phyloP scores from a whole-genome alignment of 2,797 vertebrate genomes.

The Lithobates pipiens region DNA sequence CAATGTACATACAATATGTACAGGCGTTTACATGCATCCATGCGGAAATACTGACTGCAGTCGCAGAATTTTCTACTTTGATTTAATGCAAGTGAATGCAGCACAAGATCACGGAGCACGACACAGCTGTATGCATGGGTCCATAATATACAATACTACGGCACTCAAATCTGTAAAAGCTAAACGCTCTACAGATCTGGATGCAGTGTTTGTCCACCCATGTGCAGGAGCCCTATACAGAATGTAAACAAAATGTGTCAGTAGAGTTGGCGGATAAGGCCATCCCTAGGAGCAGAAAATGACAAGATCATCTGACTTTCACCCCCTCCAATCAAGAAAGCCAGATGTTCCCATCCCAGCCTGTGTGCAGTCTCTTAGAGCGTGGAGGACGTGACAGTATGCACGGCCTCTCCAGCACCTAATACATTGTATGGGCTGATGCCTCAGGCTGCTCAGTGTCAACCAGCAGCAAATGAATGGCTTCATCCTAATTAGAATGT shows the following conservation, averaged over 20 bases:
- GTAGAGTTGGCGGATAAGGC: neutral
- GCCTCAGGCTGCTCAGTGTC: constrained; percentile 13
- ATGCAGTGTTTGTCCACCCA: too few relatives aligned
- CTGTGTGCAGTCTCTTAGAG: neutral
- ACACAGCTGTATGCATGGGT: too few relatives aligned
- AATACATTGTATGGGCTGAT: neutral
- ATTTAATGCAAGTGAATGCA: too few relatives aligned
- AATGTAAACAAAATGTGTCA: constrained; percentile 3
- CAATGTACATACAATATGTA: too few relatives aligned
- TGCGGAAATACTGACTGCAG: too few relatives aligned
- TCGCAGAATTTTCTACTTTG: too few relatives aligned
- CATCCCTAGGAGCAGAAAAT: neutral
- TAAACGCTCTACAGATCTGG: too few relatives aligned
- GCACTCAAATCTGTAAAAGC: too few relatives aligned
- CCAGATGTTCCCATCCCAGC: constrained; percentile 36
- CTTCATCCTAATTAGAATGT: neutral
- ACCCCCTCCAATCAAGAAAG: constrained; percentile 1
- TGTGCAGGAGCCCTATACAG: too few relatives aligned
- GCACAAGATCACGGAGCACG: too few relatives aligned
- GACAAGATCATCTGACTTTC: neutral
- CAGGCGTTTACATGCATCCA: too few relatives aligned
- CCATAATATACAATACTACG: too few relatives aligned
- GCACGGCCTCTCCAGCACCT: neutral
- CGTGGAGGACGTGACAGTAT: constrained; percentile 37
- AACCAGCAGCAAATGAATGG: neutral